Evolutionary conservation across 2,113 vertebrate species (phyloP), one percentile per base, ranked within the genome.

Genomic region (Rhegmatorhina hoffmannsi): DNA sequence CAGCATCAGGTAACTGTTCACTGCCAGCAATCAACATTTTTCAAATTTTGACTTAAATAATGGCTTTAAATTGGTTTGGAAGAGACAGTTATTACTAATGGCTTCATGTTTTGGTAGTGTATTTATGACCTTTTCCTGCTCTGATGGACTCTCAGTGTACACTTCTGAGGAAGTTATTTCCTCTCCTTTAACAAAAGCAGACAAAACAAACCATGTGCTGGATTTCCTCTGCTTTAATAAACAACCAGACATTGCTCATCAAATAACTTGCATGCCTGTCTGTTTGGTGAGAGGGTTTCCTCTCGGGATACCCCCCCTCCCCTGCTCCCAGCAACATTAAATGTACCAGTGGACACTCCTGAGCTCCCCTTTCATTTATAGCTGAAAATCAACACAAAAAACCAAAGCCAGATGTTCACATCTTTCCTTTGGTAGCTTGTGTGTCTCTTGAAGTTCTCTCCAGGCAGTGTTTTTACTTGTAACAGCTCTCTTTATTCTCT

Each of bases 401-500:
- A 6, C 1, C 43, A 25, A 26, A 68, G 7, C 31, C 13, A 53
- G 10, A 1, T 28, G 26, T 26, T 59, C 0, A 0, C 34, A 9
- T 15, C 47, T 79, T 67, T 74, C 70, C 66, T 84, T 85, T 38
- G 0, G 0, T 52, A 8, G 62, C 29, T 2, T 10, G 23, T 69
- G 20, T 16, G 4, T 77, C 64, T 94, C 84, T 90, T 96, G 91
- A 70, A 46, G 55, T 94, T 66, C 6, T 84, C 21, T 81, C 95
- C 84, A 97, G 94, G 64, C 96, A 94, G 95, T 93, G 97, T 98
- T 98, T 99, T 99, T 98, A 98, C 98, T 98, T 99, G 98, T 99
- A 99, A 99, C 98, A 99, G 99, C 99, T 98, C 96, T 99, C 97
- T 97, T 99, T 98, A 98, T 99, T 98, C 98, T 99, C 99, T 98